phyloP scores from a whole-genome alignment of 2,888 invertebrate species.

The Thymelicus lineola region DNA sequence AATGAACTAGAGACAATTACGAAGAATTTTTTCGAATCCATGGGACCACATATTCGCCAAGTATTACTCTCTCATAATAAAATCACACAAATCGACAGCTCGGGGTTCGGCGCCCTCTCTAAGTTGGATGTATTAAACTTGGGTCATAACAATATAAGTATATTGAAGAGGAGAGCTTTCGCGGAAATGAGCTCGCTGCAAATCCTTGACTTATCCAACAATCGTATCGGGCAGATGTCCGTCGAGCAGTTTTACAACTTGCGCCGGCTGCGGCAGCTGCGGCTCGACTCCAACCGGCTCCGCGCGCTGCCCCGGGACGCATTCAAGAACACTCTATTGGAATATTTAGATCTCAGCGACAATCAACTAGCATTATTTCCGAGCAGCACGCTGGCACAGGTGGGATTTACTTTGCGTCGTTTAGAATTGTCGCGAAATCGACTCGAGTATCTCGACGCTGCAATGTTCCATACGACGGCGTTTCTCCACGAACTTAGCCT shows the following conservation, averaged over 20 bases:
- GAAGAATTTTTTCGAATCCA: slow-evolving; percentile 82
- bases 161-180: slow-evolving; percentile 89
- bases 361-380: slow-evolving; percentile 91
- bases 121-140: slow-evolving; percentile 80
- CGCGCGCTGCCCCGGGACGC: slow-evolving; percentile 89
- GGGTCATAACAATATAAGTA: slow-evolving; percentile 87
- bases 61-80: slow-evolving; percentile 86
- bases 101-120: slow-evolving; percentile 52
- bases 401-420: slow-evolving; percentile 90
- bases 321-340: slow-evolving; percentile 89
- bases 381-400: slow-evolving; percentile 88
- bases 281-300: slow-evolving; percentile 88
- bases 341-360: slow-evolving; percentile 89
- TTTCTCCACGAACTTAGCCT: slow-evolving; percentile 90
- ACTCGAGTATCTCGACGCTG: slow-evolving; percentile 92
- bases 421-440: slow-evolving; percentile 90
- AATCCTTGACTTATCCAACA: slow-evolving; percentile 61
- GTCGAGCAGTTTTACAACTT: slow-evolving; percentile 79
- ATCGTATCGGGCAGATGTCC: slow-evolving; percentile 55
- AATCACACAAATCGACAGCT: slow-evolving; percentile 72
- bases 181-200: slow-evolving; percentile 66
- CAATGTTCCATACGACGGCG: slow-evolving; percentile 88
- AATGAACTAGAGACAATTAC: slow-evolving; percentile 86
- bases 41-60: slow-evolving; percentile 56
- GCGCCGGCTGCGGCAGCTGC: slow-evolving; percentile 87